These are phyloP conservation scores for Melipona bicolor DNA, from an alignment of 2,888 invertebrate genomes.

Conservation along the genomic window DNA sequence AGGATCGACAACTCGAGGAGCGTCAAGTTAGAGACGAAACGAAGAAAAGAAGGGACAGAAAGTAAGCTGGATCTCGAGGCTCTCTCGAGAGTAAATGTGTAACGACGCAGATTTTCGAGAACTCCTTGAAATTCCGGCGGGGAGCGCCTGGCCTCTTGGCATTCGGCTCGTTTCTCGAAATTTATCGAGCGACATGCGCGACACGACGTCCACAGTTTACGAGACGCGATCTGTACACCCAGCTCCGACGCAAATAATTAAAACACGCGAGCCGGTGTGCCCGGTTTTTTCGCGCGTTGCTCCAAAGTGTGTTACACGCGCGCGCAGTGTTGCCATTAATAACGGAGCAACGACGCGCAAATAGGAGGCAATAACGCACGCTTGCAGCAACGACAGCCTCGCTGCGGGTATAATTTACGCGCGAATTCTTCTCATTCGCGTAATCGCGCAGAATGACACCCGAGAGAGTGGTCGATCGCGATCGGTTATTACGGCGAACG, in stretches of 20 bases:
- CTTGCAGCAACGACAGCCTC: background rate
- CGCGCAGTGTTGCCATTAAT: background rate
- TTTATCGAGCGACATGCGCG: background rate
- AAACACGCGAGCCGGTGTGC: background rate
- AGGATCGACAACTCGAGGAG: too few species aligned
- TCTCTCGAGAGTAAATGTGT: too few species aligned
- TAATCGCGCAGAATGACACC: background rate
- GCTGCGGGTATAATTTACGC: constrained; percentile 21
- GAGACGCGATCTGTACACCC: background rate
- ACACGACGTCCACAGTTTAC: background rate
- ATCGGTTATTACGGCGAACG: background rate
- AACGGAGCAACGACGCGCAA: background rate
- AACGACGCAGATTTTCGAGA: background rate
- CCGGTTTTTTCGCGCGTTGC: background rate
- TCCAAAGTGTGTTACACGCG: background rate
- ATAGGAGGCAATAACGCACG: constrained; percentile 8
- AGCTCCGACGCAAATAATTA: background rate
- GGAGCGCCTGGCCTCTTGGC: background rate
- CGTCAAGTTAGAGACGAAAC: too few species aligned
- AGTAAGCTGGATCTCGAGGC: too few species aligned
- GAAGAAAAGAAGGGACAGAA: too few species aligned
- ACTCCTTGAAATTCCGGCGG: background rate
- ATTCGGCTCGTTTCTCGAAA: background rate
- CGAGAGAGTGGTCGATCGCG: too few species aligned
- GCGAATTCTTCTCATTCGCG: background rate